Percentiles rank a stretch among this genome's conserved stretches.
phyloP scores from a whole-genome alignment of 2,888 invertebrate species.

The Diplolepis rosae region DNA sequence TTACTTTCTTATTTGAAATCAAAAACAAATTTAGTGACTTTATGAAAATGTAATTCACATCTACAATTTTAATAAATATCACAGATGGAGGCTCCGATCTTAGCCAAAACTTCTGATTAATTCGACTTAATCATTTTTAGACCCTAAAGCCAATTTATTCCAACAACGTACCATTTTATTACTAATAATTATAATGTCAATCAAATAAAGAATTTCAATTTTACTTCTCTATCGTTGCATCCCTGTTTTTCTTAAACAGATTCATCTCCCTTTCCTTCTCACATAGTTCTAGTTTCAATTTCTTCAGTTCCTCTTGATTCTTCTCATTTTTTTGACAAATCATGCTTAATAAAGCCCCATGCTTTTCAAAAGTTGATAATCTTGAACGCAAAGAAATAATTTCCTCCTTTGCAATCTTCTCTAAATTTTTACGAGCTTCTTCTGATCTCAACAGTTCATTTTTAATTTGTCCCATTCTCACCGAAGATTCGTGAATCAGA shows the following conservation, averaged over 20 bases:
- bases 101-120: too few relatives aligned
- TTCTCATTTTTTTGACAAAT: conserved; percentile 50
- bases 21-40: too few relatives aligned
- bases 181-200: too few relatives aligned
- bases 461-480: conserved; percentile 50
- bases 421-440: conserved; percentile 52
- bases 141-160: too few relatives aligned
- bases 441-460: conserved; percentile 53
- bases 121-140: too few relatives aligned
- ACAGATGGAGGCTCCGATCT: too few relatives aligned
- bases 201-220: neutral
- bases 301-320: conserved; percentile 52
- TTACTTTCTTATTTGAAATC: too few relatives aligned
- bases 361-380: conserved; percentile 55
- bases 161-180: too few relatives aligned
- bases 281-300: conserved; percentile 52
- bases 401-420: conserved; percentile 51
- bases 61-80: too few relatives aligned
- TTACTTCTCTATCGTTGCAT: conserved; percentile 58
- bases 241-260: conserved; percentile 56
- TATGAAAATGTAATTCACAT: too few relatives aligned
- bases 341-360: conserved; percentile 52
- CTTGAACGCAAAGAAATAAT: conserved; percentile 51
- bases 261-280: conserved; percentile 57
- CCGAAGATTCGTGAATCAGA: conserved; percentile 49